A percentile compares a stretch with the other conserved stretches of the same genome.
phyloP scores from a whole-genome alignment of 2,888 invertebrate species.

The Dione juno region DNA sequence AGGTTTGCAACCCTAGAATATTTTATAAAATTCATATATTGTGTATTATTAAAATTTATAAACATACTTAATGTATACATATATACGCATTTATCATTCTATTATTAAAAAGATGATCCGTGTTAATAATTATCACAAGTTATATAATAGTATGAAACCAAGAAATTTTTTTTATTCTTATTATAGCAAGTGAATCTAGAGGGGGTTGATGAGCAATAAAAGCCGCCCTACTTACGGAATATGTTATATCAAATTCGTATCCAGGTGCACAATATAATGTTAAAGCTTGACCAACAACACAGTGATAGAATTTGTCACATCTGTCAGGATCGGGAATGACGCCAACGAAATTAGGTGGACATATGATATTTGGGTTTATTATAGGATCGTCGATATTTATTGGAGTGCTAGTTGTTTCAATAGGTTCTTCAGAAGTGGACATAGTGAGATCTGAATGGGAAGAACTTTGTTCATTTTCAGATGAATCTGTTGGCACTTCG shows the following conservation, averaged over 20 bases:
- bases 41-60: too few relatives aligned
- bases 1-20: neutral
- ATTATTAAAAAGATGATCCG: too few relatives aligned
- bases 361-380: neutral
- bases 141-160: neutral
- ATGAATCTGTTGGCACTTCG: conserved; percentile 3
- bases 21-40: neutral
- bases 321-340: conserved; percentile 5
- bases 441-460: conserved; percentile 1
- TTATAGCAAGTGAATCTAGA: neutral
- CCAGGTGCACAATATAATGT: conserved; percentile 8
- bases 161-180: neutral
- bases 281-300: conserved; percentile 1
- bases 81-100: neutral
- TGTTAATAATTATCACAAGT: neutral
- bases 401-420: neutral
- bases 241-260: conserved; percentile 11
- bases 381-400: conserved; percentile 1
- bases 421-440: neutral
- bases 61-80: neutral
- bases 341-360: conserved; percentile 7
- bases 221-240: conserved; percentile 36
- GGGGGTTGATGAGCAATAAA: neutral
- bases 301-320: conserved; percentile 9
- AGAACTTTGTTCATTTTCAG: neutral